Percentiles rank a stretch among this genome's conserved stretches.
phyloP scores from a whole-genome alignment of 2,888 invertebrate species.

The Carabus problematicus region DNA sequence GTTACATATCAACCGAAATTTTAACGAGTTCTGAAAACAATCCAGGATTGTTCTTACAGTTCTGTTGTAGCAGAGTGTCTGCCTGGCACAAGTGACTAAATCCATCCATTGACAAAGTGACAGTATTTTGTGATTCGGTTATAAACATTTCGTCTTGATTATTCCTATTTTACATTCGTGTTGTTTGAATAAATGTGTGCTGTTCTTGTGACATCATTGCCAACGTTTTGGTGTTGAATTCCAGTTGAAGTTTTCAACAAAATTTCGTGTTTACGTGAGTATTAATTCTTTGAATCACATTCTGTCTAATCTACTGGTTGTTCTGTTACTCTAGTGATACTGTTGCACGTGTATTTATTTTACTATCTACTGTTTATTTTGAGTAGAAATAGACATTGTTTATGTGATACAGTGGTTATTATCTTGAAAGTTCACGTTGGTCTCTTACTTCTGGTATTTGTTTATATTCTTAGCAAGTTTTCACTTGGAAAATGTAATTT shows the following conservation, averaged over 20 bases:
- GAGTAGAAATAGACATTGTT: no score
- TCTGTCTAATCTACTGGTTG: no score
- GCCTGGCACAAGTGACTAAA: not conserved
- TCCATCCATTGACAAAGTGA: not conserved
- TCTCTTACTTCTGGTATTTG: no score
- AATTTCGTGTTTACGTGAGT: slow-evolving; percentile 15
- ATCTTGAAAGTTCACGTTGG: no score
- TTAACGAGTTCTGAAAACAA: not conserved
- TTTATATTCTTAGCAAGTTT: no score
- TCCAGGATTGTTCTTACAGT: not conserved
- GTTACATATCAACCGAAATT: not conserved
- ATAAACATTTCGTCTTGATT: not conserved
- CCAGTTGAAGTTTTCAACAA: not conserved
- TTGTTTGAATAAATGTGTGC: slow-evolving; percentile 10
- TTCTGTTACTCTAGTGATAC: no score
- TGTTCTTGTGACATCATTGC: not conserved
- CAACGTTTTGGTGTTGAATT: slow-evolving; percentile 6
- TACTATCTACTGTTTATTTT: no score
- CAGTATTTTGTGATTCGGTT: not conserved
- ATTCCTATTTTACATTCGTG: not conserved
- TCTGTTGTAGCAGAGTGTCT: not conserved
- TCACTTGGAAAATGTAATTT: no score
- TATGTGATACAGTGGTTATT: no score
- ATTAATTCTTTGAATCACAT: not conserved
- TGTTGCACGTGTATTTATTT: no score